Evolutionary conservation across 2,888 invertebrate genomes (phyloP).

Genomic region (Trilocha varians): DNA sequence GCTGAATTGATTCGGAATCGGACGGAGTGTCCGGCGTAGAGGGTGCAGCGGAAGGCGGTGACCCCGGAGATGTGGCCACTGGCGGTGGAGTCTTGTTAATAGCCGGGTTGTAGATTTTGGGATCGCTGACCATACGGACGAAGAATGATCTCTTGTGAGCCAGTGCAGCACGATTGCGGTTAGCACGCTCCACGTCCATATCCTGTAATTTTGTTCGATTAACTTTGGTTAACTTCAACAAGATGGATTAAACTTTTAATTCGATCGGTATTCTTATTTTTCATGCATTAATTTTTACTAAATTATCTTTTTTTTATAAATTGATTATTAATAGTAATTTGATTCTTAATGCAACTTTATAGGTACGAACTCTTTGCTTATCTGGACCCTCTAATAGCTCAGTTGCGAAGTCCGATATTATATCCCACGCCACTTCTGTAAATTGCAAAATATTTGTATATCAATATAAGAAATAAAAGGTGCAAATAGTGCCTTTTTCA

Average conservation of each 20-base stretch:
- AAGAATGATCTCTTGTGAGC: constrained; percentile 96
- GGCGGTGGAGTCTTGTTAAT: constrained; percentile 84
- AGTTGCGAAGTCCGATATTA: constrained; percentile 85
- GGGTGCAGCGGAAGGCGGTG: constrained; percentile 56
- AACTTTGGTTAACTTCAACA: neutral
- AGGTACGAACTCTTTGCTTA: constrained; percentile 74
- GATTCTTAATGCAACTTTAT: no score
- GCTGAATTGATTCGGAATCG: constrained; percentile 24
- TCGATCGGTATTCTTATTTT: no score
- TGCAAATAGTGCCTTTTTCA: no score
- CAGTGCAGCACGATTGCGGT: constrained; percentile 84
- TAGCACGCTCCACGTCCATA: constrained; percentile 81
- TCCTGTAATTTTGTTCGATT: constrained; percentile 56
- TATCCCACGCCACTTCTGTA: constrained; percentile 87
- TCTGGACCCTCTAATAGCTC: constrained; percentile 83
- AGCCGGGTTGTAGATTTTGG: constrained; percentile 95
- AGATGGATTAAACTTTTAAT: neutral
- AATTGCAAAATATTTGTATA: constrained; percentile 1
- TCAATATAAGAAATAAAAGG: neutral
- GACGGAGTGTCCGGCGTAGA: constrained; percentile 46
- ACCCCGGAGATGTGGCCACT: constrained; percentile 66
- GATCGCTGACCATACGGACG: constrained; percentile 98
- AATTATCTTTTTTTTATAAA: no score
- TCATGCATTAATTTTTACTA: no score
- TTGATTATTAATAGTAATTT: no score